A percentile compares a stretch with the other conserved stretches of the same genome.
These are phyloP conservation scores for Anoplius nigerrimus DNA, from an alignment of 2,888 invertebrate species.

Conservation along the genomic window DNA sequence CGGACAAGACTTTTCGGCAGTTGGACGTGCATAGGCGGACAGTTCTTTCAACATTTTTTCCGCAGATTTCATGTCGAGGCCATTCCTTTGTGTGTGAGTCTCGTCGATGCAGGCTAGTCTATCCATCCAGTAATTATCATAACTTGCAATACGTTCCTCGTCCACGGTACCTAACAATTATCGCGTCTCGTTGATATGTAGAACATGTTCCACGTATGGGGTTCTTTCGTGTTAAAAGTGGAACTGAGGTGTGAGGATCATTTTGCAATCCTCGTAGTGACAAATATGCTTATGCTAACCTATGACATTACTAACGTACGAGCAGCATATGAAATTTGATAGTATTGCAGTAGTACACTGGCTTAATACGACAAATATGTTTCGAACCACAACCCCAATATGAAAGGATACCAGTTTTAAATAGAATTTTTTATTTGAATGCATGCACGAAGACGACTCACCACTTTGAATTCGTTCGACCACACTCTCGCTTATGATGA, in stretches of 20 bases:
- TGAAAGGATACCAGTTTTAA: no score
- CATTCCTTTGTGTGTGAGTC: constrained; percentile 51
- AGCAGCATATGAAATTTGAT: no score
- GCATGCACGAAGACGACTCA: no score
- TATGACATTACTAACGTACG: no score
- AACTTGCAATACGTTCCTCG: constrained; percentile 49
- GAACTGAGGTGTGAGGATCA: no score
- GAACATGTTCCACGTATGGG: no score
- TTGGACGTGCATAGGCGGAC: constrained; percentile 30
- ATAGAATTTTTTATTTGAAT: no score
- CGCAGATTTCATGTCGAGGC: constrained; percentile 52
- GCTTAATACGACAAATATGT: no score
- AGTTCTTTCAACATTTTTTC: constrained; percentile 47
- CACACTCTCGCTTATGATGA: constrained; percentile 41
- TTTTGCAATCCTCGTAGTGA: not conserved
- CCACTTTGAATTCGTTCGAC: constrained; percentile 44
- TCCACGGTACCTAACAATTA: constrained; percentile 39
- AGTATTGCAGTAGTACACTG: no score
- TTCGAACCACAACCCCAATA: no score
- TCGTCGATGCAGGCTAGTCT: constrained; percentile 58
- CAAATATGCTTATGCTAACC: constrained; percentile 7
- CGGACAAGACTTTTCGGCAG: constrained; percentile 38
- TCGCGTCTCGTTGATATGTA: no score
- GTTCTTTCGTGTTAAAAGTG: no score
- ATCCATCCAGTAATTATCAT: constrained; percentile 62